Evolutionary conservation across 2,888 invertebrate genomes (phyloP).

Genomic region (Pyrocoelia pectoralis): DNA sequence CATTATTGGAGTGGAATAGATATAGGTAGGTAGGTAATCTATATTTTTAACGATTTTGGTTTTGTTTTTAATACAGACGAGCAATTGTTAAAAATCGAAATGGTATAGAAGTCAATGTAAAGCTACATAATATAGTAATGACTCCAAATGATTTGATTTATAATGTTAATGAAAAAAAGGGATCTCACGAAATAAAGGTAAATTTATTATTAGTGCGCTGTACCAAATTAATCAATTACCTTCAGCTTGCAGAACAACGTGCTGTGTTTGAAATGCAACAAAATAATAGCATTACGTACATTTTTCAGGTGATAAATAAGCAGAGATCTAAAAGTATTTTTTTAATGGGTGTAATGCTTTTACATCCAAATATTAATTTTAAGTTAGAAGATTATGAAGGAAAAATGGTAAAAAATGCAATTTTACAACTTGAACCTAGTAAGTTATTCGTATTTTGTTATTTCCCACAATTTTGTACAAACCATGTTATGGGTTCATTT

Average conservation of each 20-base stretch:
- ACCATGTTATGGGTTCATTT: not conserved
- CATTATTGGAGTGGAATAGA: slow-evolving; percentile 40
- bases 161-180: slow-evolving; percentile 27
- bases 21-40: slow-evolving; percentile 38
- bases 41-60: slow-evolving; percentile 2
- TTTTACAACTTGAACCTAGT: slow-evolving; percentile 37
- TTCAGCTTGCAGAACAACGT: slow-evolving; percentile 22
- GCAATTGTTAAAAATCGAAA: slow-evolving; percentile 43
- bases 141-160: slow-evolving; percentile 11
- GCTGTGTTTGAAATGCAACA: not conserved
- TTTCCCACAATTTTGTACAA: not conserved
- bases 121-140: not conserved
- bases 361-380: slow-evolving; percentile 41
- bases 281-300: slow-evolving; percentile 40
- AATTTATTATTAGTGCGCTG: slow-evolving; percentile 1
- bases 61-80: slow-evolving; percentile 38
- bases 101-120: slow-evolving; percentile 41
- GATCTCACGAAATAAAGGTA: slow-evolving; percentile 44
- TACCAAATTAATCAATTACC: too few species aligned
- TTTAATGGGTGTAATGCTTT: slow-evolving; percentile 38
- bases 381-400: slow-evolving; percentile 18
- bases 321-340: slow-evolving; percentile 34
- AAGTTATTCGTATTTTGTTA: slow-evolving; percentile 15
- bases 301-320: slow-evolving; percentile 43
- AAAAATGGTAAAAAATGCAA: not conserved